Conservation (phyloP, 2,113 vertebrate species). For the Seriola rivoliana region DNA sequence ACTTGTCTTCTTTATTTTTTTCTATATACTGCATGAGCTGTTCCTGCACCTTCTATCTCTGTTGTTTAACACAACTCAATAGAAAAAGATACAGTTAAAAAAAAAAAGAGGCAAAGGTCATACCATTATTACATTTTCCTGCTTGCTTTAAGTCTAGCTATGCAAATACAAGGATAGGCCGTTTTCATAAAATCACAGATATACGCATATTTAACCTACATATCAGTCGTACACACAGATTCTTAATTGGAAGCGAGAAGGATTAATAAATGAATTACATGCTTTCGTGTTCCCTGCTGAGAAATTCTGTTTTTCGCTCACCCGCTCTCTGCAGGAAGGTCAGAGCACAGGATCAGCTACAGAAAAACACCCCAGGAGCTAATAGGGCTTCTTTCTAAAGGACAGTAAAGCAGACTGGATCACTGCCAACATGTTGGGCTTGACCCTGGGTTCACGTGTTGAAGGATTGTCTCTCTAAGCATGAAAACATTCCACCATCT, state of each 20-base stretch:
- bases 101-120: constrained; percentile 4
- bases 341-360: constrained; percentile 54
- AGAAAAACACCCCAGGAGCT: constrained; percentile 60
- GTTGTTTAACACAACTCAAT: not conserved
- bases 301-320: constrained; percentile 49
- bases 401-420: constrained; percentile 37
- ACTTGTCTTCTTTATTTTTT: too few species aligned
- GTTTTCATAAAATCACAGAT: constrained; percentile 47
- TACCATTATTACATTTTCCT: not conserved
- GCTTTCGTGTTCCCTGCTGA: constrained; percentile 73
- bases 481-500: not conserved
- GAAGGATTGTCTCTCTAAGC: constrained; percentile 16
- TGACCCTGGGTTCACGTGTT: constrained; percentile 32
- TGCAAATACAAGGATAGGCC: constrained; percentile 14
- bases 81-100: not conserved
- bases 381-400: constrained; percentile 47
- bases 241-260: constrained; percentile 59
- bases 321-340: constrained; percentile 63
- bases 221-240: constrained; percentile 51
- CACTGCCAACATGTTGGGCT: constrained; percentile 23
- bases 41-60: not conserved
- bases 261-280: constrained; percentile 77
- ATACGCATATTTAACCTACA: constrained; percentile 51
- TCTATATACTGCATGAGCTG: not conserved
- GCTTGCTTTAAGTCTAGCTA: not conserved